Conservation (phyloP, 2,113 vertebrate genomes). For the Panthera uncia region DNA sequence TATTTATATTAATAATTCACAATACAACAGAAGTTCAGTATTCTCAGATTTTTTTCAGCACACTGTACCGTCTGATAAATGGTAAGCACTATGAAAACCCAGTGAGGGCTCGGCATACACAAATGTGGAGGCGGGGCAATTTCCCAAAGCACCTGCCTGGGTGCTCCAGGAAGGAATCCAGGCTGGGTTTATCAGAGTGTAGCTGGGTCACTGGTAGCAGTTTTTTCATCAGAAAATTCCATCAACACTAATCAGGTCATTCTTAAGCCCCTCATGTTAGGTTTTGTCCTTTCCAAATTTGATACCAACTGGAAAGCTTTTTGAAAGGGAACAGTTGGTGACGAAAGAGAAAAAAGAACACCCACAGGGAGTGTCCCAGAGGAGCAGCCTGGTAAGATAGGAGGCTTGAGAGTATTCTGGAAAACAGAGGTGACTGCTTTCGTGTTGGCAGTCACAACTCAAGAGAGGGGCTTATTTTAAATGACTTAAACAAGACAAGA, state of each 20-base stretch:
- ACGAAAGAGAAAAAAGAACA: neutral
- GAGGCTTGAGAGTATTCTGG: neutral
- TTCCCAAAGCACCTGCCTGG: neutral
- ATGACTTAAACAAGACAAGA: neutral
- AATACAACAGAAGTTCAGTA: neutral
- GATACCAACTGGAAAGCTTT: neutral
- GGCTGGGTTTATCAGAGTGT: neutral
- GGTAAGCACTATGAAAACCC: neutral
- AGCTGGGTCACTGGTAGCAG: neutral
- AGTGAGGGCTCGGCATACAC: neutral
- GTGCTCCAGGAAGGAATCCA: neutral
- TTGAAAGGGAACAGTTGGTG: neutral
- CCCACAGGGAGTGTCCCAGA: neutral
- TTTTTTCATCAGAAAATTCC: neutral
- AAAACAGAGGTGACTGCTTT: neutral
- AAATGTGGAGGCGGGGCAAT: neutral
- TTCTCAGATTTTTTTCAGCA: neutral
- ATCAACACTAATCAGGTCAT: neutral
- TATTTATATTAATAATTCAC: neutral
- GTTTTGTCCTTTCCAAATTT: neutral
- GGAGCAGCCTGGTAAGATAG: neutral
- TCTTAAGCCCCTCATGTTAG: neutral
- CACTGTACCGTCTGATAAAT: neutral
- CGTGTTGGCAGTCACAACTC: neutral
- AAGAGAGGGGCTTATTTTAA: neutral